Evolutionary conservation across 2,113 vertebrate species (phyloP), one percentile per base, ranked within the genome.

Genomic region (Gila orcuttii): DNA sequence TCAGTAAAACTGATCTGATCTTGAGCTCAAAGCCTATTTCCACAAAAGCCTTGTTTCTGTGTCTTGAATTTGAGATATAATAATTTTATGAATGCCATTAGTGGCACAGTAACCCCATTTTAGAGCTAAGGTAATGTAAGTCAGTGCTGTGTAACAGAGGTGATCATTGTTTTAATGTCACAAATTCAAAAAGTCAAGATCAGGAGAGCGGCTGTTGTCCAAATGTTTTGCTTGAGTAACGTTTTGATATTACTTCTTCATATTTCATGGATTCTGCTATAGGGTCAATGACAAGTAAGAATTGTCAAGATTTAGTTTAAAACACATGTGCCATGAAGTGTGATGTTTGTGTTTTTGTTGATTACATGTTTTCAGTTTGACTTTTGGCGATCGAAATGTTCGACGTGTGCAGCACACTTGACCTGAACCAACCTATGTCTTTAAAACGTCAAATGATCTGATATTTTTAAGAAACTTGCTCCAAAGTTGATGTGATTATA

Each of bases 71-170:
- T 33, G 25, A 69, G 25, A 52, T 28, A 47, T 57, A 21, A 55
- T 33, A 15, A 39, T 64, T 47, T 31, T 55, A 36, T 69, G 45
- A 57, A 36, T 57, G 5, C 31, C 45, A 17, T 55, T 69, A 66
- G n/a, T n/a, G 28, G 39, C 62, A 47, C 62, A 33, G 17, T 68
- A 68, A 68, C 79, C 62, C 17, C 25, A 55, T 83, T 71, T 85
- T 39, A 73, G 31, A 74, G 6, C 33, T 60, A 17, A 13, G 21
- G 60, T 73, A 85, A 81, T 62, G 60, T 76, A 76, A 88, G 21
- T 36, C 68, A 78, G 78, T 73, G 79, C 62, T 87, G 92, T 91
- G 91, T 83, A 57, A 93, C 90, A 91, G 92, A 92, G 88, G 90
- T 89, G 92, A 90, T 83, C 84, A 83, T 83, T 84, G 73, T 88